Percentiles rank a stretch among this genome's conserved stretches.
Conservation (phyloP, 23 tunicate genomes). For the Clavelina lepadiformis region DNA sequence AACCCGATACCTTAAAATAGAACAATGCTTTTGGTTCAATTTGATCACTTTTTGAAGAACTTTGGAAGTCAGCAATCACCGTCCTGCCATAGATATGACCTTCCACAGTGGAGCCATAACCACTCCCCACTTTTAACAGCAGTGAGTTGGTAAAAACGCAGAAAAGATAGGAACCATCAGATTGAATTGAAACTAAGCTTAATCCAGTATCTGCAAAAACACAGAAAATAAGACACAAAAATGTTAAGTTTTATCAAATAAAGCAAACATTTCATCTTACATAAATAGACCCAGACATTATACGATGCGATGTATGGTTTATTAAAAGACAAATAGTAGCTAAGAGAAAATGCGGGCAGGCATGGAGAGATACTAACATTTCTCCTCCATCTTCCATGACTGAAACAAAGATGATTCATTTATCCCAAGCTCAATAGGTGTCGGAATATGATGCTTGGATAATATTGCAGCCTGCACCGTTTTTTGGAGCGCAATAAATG, state of each 20-base stretch:
- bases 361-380: no score
- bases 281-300: no score
- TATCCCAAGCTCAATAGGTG: slow-evolving; percentile 38
- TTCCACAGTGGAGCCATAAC: slow-evolving; percentile 44
- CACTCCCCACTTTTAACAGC: slow-evolving; percentile 49
- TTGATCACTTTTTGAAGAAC: slow-evolving; percentile 3
- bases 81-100: slow-evolving; percentile 30
- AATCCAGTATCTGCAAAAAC: background rate
- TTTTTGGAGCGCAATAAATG: slow-evolving; percentile 47
- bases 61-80: slow-evolving; percentile 2
- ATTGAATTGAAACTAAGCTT: slow-evolving; percentile 22
- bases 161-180: slow-evolving; percentile 48
- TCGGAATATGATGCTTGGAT: slow-evolving; percentile 19
- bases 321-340: no score
- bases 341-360: no score
- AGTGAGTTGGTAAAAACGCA: slow-evolving; percentile 12
- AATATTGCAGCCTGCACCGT: slow-evolving; percentile 37
- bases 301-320: no score
- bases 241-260: no score
- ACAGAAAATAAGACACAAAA: no score
- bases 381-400: slow-evolving; percentile 17
- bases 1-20: slow-evolving; percentile 25
- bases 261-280: no score
- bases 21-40: slow-evolving; percentile 29
- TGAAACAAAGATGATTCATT: slow-evolving; percentile 8